Evolutionary conservation across 1,140 invertebrate species (phyloP).

Genomic region (Aethina tumida): DNA sequence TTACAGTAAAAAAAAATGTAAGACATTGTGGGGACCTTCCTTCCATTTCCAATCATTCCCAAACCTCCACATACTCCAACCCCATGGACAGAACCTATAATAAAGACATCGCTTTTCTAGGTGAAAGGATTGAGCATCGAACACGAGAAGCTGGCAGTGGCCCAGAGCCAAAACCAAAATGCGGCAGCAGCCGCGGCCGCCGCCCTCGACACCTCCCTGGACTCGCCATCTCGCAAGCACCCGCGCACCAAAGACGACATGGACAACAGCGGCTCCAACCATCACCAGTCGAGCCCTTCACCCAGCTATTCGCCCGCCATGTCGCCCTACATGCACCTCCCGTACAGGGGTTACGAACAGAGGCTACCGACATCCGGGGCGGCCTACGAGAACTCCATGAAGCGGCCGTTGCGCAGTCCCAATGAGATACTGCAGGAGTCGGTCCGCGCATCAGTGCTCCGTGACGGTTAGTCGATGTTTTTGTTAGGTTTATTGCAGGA

Average conservation of each 20-base stretch:
- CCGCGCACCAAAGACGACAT: slow-evolving; percentile 27
- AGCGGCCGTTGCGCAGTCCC: slow-evolving; percentile 39
- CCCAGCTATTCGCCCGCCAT: slow-evolving; percentile 37
- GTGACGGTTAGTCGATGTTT: no score
- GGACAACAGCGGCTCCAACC: slow-evolving; percentile 30
- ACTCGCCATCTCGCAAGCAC: slow-evolving; percentile 15
- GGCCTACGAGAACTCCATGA: slow-evolving; percentile 41
- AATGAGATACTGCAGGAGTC: slow-evolving; percentile 40
- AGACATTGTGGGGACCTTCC: no score
- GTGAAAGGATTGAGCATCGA: slow-evolving; percentile 71
- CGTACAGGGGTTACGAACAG: slow-evolving; percentile 34
- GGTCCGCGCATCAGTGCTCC: slow-evolving; percentile 51
- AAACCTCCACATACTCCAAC: no score
- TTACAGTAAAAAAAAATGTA: no score
- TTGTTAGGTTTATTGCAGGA: no score
- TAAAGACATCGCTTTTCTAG: no score
- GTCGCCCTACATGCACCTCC: slow-evolving; percentile 36
- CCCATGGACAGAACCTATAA: no score
- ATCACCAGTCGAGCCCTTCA: slow-evolving; percentile 32
- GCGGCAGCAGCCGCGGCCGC: slow-evolving; percentile 33
- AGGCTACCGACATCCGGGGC: slow-evolving; percentile 36
- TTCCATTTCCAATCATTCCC: no score
- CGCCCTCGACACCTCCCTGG: slow-evolving; percentile 35
- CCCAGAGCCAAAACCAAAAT: slow-evolving; percentile 58
- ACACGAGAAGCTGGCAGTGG: slow-evolving; percentile 61